These are phyloP conservation scores for Brachypterus glaber DNA, from an alignment of 2,888 invertebrate genomes.

Conservation along the genomic window DNA sequence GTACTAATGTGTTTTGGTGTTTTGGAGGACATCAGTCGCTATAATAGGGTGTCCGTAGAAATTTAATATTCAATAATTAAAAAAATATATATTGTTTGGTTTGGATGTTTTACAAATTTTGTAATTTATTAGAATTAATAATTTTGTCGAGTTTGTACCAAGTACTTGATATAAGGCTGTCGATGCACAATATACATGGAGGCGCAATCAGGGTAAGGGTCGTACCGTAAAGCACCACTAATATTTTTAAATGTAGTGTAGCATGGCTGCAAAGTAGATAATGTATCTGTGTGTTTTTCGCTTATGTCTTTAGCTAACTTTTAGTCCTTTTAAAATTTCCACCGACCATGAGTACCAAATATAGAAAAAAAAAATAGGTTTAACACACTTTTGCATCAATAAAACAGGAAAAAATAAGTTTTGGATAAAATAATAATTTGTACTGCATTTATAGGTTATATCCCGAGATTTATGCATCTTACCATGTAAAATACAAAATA, in stretches of 20 bases:
- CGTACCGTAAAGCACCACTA: conserved; percentile 39
- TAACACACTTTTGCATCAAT: neutral
- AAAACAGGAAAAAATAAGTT: conserved; percentile 19
- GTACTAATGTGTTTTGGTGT: too few species aligned
- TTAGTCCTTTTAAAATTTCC: conserved; percentile 28
- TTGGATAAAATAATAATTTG: conserved; percentile 17
- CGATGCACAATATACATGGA: conserved; percentile 38
- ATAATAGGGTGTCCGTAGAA: too few species aligned
- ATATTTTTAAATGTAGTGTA: conserved; percentile 33
- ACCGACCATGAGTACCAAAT: conserved; percentile 32
- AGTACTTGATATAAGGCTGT: conserved; percentile 41
- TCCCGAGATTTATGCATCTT: too few species aligned
- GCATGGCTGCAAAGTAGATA: conserved; percentile 37
- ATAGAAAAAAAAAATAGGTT: too few species aligned
- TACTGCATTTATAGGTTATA: conserved; percentile 18
- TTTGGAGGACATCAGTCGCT: too few species aligned
- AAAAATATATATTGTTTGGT: too few species aligned
- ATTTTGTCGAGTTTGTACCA: too few species aligned
- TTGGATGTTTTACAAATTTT: too few species aligned
- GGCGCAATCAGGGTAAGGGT: conserved; percentile 42
- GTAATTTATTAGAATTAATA: too few species aligned
- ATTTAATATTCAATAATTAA: too few species aligned
- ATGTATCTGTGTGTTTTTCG: conserved; percentile 34
- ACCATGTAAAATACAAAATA: too few species aligned
- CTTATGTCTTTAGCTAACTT: conserved; percentile 33